phyloP scores from a whole-genome alignment of 2,888 invertebrate genomes.

The Bursaphelenchus okinawaensis region DNA sequence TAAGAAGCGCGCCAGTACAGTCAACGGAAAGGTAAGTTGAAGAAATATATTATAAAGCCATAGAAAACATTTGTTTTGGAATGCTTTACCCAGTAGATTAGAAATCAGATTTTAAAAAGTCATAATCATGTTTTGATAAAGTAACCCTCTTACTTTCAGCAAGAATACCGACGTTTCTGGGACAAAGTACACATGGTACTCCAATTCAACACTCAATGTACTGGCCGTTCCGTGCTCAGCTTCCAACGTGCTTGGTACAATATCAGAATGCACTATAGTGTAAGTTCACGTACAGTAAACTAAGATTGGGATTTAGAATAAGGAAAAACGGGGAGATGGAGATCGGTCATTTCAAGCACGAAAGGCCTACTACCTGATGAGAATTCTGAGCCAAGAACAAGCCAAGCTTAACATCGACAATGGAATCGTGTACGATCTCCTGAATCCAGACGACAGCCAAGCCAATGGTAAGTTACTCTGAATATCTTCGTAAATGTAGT shows the following conservation, averaged over 20 bases:
- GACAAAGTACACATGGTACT: background rate
- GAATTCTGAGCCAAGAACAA: background rate
- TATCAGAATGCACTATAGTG: background rate
- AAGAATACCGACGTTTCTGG: background rate
- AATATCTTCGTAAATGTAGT: no score
- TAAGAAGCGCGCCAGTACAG: background rate
- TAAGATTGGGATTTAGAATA: background rate
- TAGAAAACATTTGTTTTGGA: no score
- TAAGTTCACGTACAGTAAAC: background rate
- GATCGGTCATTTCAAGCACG: background rate
- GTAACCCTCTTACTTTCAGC: background rate
- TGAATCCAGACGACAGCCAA: background rate
- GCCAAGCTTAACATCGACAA: background rate
- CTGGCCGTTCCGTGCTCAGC: conserved; percentile 6
- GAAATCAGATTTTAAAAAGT: background rate
- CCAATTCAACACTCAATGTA: conserved; percentile 1
- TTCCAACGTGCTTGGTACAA: conserved; percentile 5
- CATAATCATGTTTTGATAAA: background rate
- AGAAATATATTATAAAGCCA: no score
- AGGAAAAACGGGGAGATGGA: background rate
- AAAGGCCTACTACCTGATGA: conserved; percentile 1
- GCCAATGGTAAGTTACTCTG: background rate
- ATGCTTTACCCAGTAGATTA: no score
- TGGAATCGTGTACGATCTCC: background rate
- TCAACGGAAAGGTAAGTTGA: conserved; percentile 1